Evolutionary conservation across 2,888 invertebrate genomes (phyloP).

Genomic region (Caenorhabditis becei): DNA sequence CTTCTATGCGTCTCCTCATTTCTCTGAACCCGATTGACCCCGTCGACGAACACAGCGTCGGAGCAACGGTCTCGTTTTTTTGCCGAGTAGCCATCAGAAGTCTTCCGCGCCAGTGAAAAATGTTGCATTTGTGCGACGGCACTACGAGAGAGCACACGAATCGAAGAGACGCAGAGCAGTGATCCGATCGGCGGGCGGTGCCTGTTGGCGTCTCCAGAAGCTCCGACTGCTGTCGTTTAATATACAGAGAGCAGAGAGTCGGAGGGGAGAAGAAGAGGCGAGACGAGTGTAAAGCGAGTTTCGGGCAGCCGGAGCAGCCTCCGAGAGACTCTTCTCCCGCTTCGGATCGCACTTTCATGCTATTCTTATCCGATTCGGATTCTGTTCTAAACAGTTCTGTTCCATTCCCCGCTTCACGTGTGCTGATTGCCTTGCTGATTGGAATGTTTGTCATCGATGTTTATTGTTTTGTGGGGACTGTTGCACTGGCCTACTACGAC

Average conservation of each 20-base stretch:
- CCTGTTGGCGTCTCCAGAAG: slow-evolving; percentile 51
- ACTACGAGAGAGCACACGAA: slow-evolving; percentile 1
- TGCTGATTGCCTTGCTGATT: no score
- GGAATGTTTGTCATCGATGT: no score
- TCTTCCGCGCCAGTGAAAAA: slow-evolving; percentile 40
- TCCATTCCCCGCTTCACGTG: no score
- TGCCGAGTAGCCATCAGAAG: slow-evolving; percentile 42
- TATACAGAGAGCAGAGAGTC: slow-evolving; percentile 34
- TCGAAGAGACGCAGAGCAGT: slow-evolving; percentile 43
- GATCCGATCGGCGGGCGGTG: slow-evolving; percentile 46
- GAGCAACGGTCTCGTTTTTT: slow-evolving; percentile 24
- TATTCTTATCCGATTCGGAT: slow-evolving; percentile 4
- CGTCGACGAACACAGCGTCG: slow-evolving; percentile 11
- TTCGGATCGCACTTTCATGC: slow-evolving; percentile 11
- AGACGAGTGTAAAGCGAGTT: slow-evolving; percentile 48
- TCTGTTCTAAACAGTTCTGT: no score
- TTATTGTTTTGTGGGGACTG: no score
- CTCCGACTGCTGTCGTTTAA: slow-evolving; percentile 38
- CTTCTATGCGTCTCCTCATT: slow-evolving; percentile 11
- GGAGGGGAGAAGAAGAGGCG: slow-evolving; percentile 4
- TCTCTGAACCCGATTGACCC: slow-evolving; percentile 31
- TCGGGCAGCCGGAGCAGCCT: slow-evolving; percentile 29
- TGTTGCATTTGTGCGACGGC: slow-evolving; percentile 37
- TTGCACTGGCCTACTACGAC: no score
- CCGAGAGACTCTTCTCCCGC: slow-evolving; percentile 24